Evolutionary conservation across 2,113 vertebrate genomes (phyloP), one percentile per base, ranked within the genome.

Genomic region (Epinephelus cyanopodus): DNA sequence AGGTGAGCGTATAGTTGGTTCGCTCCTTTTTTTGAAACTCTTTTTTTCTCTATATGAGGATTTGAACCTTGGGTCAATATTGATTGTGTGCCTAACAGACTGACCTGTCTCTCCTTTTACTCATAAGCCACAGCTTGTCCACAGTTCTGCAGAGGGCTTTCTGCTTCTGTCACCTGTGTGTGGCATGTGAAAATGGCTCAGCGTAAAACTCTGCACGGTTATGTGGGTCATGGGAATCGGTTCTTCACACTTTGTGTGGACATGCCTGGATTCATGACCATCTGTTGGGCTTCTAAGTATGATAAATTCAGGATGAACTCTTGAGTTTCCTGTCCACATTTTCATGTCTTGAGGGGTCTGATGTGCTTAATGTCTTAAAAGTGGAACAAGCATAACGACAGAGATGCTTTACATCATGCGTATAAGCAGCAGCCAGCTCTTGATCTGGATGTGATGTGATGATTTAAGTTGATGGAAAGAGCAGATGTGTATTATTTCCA

Each of bases 161-260:
- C 74, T 58, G 8, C 21, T 78, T 8, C 67, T 85, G 60, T 85
- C 90, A 80, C 88, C 64, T 84, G 65, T 74, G 73, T 92, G 90
- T 84, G 90, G 75, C 79, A 90, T 92, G 84, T 84, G 58, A 70
- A 74, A 72, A 23, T 53, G 50, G 53, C 18, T 86, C 77, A 74
- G 29, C 29, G 56, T 45, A 8, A 42, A 74, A 70, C n/a, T 19
- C 21, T 1, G 8, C 27, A 15, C 0, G 3, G 9, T 25, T 14
- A 5, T 53, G 53, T 65, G 77, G 67, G 23, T 78, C 67, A 79
- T 82, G 81, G 62, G 82, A 88, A 73, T 83, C 67, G 2, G 23
- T 67, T 87, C 81, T 79, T 86, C 72, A 61, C 87, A 78, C 83
- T 60, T 17, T 58, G 25, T 27, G 57, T 56, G 60, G 60, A 66